phyloP scores from a whole-genome alignment of 1,140 invertebrate species.

The Araneus ventricosus region DNA sequence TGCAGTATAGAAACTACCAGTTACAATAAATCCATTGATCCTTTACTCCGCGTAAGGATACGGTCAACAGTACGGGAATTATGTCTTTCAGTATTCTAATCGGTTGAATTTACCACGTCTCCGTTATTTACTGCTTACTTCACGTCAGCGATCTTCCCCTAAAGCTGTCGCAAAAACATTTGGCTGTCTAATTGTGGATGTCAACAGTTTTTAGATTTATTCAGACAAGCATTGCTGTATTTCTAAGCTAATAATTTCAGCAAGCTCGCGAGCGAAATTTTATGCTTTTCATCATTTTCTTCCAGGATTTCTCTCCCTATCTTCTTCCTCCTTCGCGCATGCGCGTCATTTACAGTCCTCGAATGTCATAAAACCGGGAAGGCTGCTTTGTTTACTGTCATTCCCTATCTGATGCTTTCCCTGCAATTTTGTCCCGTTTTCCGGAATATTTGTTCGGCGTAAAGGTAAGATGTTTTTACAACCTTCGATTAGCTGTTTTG shows the following conservation, averaged over 20 bases:
- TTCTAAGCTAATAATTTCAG: neutral
- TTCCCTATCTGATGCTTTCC: conserved; percentile 41
- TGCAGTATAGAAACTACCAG: no score
- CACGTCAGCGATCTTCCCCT: neutral
- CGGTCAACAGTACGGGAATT: neutral
- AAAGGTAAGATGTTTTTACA: neutral
- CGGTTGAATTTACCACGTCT: neutral
- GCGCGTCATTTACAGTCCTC: neutral
- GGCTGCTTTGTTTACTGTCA: conserved; percentile 46
- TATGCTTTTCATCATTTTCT: conserved; percentile 19
- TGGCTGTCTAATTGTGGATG: neutral
- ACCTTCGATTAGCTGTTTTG: neutral
- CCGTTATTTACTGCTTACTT: neutral
- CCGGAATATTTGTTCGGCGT: neutral
- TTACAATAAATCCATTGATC: no score
- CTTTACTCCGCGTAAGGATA: no score
- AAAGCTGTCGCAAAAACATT: neutral
- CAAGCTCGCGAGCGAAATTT: neutral
- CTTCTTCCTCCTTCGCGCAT: conserved; percentile 38
- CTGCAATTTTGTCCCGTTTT: neutral
- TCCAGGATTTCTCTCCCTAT: conserved; percentile 25
- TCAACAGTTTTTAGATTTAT: neutral
- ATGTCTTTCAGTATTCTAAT: neutral
- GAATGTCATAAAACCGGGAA: conserved; percentile 25
- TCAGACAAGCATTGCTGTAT: neutral